A percentile compares a stretch with the other conserved stretches of the same genome.
phyloP scores from a whole-genome alignment of 2,113 vertebrate genomes.

The Nymphicus hollandicus region DNA sequence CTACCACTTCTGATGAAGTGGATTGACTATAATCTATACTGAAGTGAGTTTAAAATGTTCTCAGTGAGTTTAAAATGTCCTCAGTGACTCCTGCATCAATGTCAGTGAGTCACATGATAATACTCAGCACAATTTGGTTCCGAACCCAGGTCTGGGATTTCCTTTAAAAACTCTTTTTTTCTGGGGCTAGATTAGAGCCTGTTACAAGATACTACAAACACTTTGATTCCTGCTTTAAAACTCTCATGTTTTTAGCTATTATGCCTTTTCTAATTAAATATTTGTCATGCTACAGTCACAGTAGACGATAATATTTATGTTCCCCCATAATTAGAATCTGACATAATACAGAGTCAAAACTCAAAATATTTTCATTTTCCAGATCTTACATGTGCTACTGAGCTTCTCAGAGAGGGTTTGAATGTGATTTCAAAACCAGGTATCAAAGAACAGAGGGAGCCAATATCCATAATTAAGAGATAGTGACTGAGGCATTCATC shows the following conservation, averaged over 20 bases:
- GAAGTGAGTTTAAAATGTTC: background rate
- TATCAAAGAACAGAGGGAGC: background rate
- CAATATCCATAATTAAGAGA: constrained; percentile 18
- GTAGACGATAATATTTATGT: background rate
- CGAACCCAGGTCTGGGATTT: background rate
- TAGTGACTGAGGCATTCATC: constrained; percentile 11
- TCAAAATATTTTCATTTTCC: background rate
- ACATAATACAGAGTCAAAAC: background rate
- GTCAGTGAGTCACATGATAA: background rate
- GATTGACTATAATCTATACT: background rate
- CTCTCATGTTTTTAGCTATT: background rate
- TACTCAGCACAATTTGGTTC: background rate
- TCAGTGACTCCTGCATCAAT: background rate
- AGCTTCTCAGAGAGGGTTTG: background rate
- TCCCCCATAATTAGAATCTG: background rate
- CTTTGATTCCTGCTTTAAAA: background rate
- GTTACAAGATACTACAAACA: background rate
- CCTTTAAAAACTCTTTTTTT: background rate
- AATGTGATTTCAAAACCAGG: background rate
- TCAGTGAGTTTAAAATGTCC: background rate
- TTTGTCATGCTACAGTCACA: background rate
- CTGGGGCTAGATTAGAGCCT: background rate
- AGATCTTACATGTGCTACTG: background rate
- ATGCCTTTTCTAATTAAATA: background rate
- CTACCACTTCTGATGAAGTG: background rate